A percentile compares a stretch with the other conserved stretches of the same genome.
These are phyloP conservation scores for Ametastegia equiseti DNA, from an alignment of 2,888 invertebrate species.

Conservation along the genomic window DNA sequence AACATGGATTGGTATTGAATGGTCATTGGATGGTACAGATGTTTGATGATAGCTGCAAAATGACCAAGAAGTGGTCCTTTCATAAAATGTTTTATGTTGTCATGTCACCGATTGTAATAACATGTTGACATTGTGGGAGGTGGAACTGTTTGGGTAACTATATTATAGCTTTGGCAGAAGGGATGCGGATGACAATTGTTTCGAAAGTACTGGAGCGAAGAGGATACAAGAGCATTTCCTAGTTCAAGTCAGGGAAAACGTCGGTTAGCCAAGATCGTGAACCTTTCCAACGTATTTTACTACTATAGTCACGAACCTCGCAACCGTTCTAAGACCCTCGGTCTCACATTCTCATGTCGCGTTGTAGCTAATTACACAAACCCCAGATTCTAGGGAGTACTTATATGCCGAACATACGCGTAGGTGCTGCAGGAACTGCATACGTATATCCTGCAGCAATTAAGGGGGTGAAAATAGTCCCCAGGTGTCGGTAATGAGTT, in stretches of 20 bases:
- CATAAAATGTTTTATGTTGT: too few species aligned
- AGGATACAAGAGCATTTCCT: neutral
- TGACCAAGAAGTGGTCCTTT: too few species aligned
- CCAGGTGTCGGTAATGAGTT: slow-evolving; percentile 22
- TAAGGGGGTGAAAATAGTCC: neutral
- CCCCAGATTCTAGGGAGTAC: neutral
- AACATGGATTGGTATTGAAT: slow-evolving; percentile 85
- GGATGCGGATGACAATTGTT: neutral
- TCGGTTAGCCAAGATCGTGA: neutral
- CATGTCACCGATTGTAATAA: too few species aligned
- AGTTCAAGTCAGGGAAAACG: neutral
- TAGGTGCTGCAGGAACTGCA: neutral
- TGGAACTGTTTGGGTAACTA: neutral
- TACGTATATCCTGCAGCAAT: neutral
- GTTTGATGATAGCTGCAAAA: too few species aligned
- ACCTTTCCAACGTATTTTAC: slow-evolving; percentile 10
- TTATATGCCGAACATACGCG: neutral
- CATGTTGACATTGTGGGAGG: neutral
- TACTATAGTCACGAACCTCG: slow-evolving; percentile 22
- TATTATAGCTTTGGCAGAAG: neutral
- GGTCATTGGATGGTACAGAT: slow-evolving; percentile 89
- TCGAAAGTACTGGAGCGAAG: neutral
- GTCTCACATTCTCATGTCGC: slow-evolving; percentile 30
- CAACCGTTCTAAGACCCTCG: slow-evolving; percentile 17
- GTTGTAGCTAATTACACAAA: slow-evolving; percentile 30